Percentiles rank a stretch among this genome's conserved stretches.
These are phyloP conservation scores for Lampris incognitus DNA, from an alignment of 2,113 vertebrate genomes.

Conservation along the genomic window DNA sequence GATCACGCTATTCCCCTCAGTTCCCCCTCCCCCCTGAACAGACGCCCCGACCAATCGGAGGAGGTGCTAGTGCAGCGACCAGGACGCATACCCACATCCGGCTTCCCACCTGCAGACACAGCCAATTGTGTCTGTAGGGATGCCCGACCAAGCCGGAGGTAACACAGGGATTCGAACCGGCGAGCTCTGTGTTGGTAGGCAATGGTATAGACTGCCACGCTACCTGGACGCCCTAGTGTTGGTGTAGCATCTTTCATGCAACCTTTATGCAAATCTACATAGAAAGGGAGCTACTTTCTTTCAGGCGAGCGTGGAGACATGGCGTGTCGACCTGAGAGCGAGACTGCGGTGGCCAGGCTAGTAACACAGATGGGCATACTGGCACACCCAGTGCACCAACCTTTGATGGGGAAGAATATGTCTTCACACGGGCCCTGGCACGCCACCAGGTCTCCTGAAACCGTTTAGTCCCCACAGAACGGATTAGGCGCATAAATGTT, in stretches of 20 bases:
- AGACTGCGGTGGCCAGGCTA: background rate
- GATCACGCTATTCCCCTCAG: no score
- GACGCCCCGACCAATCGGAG: no score
- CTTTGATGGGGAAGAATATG: background rate
- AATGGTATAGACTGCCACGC: no score
- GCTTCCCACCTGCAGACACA: no score
- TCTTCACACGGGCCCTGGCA: constrained; percentile 19
- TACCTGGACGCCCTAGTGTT: background rate
- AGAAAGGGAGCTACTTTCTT: background rate
- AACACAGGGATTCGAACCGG: no score
- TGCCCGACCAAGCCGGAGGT: no score
- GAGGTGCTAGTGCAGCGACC: no score
- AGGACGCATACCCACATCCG: no score
- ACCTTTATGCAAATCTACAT: background rate
- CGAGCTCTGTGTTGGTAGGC: no score
- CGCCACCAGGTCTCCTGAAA: constrained; percentile 16
- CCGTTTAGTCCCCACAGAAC: constrained; percentile 35
- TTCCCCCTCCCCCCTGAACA: no score
- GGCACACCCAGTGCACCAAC: constrained; percentile 3
- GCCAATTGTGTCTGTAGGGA: no score
- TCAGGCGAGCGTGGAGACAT: background rate
- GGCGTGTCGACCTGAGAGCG: background rate
- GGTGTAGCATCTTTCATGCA: background rate
- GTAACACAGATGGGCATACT: background rate
- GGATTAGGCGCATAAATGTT: constrained; percentile 40